These are phyloP conservation scores for Coenonympha arcania DNA, from an alignment of 2,888 invertebrate genomes.

Conservation along the genomic window DNA sequence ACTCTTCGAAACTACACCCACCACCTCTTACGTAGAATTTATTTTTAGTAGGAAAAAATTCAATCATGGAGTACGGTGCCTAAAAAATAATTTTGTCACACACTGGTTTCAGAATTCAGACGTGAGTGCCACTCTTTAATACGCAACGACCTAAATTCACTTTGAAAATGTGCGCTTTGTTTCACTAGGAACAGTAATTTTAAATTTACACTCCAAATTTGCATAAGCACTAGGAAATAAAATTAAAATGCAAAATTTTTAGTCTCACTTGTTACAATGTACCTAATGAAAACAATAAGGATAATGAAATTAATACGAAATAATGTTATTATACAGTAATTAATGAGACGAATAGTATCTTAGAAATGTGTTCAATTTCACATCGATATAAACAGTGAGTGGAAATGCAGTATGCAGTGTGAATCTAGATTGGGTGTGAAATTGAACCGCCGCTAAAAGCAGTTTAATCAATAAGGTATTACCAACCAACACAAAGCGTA, in stretches of 20 bases:
- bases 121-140: conserved; percentile 17
- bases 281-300: too few relatives aligned
- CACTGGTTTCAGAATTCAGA: conserved; percentile 16
- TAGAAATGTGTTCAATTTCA: neutral
- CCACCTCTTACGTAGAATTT: neutral
- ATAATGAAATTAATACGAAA: too few relatives aligned
- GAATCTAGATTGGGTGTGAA: conserved; percentile 6
- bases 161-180: conserved; percentile 8
- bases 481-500: neutral
- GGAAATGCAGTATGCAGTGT: neutral
- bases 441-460: conserved; percentile 3
- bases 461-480: conserved; percentile 5
- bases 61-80: neutral
- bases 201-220: neutral
- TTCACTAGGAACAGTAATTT: neutral
- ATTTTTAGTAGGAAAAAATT: neutral
- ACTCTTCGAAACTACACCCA: neutral
- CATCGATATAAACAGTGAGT: conserved; percentile 6
- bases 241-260: neutral
- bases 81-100: conserved; percentile 19
- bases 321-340: neutral
- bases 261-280: too few relatives aligned
- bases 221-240: neutral
- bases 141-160: conserved; percentile 4
- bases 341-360: neutral